These are phyloP conservation scores for Meiosimyza platycephala DNA, from an alignment of 2,888 invertebrate genomes.

Conservation along the genomic window DNA sequence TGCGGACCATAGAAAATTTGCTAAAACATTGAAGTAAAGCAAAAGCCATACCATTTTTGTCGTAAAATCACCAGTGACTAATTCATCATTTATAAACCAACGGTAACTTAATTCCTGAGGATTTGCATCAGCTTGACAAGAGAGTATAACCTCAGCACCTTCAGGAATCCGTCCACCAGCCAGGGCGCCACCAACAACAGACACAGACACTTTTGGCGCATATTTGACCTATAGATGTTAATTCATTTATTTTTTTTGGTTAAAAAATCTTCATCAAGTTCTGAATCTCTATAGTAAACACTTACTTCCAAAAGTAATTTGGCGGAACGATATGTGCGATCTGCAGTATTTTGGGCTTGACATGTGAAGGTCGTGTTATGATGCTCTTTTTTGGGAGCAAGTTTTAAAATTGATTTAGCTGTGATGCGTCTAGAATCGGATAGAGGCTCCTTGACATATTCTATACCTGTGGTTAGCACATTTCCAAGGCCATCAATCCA, in stretches of 20 bases:
- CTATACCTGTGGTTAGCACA: slow-evolving; percentile 83
- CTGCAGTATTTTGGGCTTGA: slow-evolving; percentile 92
- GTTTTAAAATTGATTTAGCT: slow-evolving; percentile 83
- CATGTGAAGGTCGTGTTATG: slow-evolving; percentile 93
- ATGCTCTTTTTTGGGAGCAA: slow-evolving; percentile 88
- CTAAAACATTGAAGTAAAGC: too few relatives aligned
- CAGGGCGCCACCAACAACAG: slow-evolving; percentile 71
- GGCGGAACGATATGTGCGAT: slow-evolving; percentile 84
- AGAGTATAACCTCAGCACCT: slow-evolving; percentile 82
- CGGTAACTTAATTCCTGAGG: slow-evolving; percentile 86
- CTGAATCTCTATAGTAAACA: too few relatives aligned
- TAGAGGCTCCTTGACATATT: slow-evolving; percentile 79
- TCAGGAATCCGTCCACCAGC: slow-evolving; percentile 79
- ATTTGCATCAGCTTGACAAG: slow-evolving; percentile 89
- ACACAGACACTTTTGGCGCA: slow-evolving; percentile 87
- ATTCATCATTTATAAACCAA: slow-evolving; percentile 88
- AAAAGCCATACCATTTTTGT: slow-evolving; percentile 76
- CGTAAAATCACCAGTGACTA: slow-evolving; percentile 81
- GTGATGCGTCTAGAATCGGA: slow-evolving; percentile 86
- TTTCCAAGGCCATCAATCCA: slow-evolving; percentile 92
- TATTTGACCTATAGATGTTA: slow-evolving; percentile 79
- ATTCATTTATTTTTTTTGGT: not conserved
- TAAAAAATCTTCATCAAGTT: not conserved
- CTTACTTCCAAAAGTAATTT: slow-evolving; percentile 83
- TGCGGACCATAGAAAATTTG: not conserved